Evolutionary conservation across 2,113 vertebrate genomes (phyloP).

Genomic region (Ramphastos sulfuratus): DNA sequence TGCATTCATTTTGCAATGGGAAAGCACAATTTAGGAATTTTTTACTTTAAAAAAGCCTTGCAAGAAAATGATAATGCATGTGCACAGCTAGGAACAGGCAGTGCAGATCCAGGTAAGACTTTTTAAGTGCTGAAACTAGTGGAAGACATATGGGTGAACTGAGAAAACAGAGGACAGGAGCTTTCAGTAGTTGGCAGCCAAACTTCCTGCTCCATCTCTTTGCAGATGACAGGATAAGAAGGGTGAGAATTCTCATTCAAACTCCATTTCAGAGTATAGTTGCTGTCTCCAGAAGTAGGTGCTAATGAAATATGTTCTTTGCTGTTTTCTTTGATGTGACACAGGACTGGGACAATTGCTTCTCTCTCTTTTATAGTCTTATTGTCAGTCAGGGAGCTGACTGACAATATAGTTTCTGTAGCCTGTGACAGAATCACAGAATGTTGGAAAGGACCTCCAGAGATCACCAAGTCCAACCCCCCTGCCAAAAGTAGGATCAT

Average conservation of each 20-base stretch:
- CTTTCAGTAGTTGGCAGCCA: background rate
- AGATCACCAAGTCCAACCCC: no score
- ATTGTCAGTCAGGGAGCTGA: background rate
- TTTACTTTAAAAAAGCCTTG: slow-evolving; percentile 98
- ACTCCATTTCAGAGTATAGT: background rate
- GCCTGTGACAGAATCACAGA: background rate
- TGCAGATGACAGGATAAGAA: background rate
- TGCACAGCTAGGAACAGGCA: slow-evolving; percentile 85
- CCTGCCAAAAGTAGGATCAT: no score
- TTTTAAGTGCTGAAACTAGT: background rate
- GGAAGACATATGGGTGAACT: background rate
- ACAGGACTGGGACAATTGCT: background rate
- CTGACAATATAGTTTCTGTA: background rate
- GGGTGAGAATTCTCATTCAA: background rate
- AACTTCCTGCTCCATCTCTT: background rate
- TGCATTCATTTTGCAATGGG: slow-evolving; percentile 99
- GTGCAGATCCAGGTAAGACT: slow-evolving; percentile 82
- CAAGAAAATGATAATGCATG: slow-evolving; percentile 96
- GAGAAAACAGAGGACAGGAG: background rate
- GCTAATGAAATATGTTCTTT: background rate
- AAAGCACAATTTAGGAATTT: slow-evolving; percentile 96
- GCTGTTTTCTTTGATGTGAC: background rate
- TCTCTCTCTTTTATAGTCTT: background rate
- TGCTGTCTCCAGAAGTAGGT: background rate
- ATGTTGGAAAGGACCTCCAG: no score